Evolutionary conservation across 2,888 invertebrate species (phyloP), one percentile per base, ranked within the genome.

Genomic region (Dryobota labecula): DNA sequence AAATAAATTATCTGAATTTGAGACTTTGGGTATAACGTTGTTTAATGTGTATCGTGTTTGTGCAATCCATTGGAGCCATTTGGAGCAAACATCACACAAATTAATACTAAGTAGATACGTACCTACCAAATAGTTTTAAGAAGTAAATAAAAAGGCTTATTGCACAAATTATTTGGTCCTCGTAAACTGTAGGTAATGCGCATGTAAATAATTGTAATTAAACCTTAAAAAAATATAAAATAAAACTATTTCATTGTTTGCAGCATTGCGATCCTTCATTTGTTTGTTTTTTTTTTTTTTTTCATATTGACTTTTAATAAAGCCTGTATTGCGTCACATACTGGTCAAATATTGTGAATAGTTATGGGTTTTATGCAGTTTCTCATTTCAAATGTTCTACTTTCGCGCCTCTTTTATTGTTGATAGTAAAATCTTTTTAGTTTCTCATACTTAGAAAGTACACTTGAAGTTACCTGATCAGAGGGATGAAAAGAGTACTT

Each of bases 211-310:
- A 41, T 38, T 5, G n/a, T 15, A 62, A 60, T 24, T 27, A 15
- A 15, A 45, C n/a, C 13, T 6, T 30, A 15, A 15, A n/a, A 15
- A 41, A 30, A 4, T 13, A 30, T 2, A 5, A 6, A 7, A 7
- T 5, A 11, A 43, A 41, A 43, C 18, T 36, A 45, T 43, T 49
- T 27, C 33, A 68, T 65, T 45, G 24, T 41, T 45, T 45, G 41
- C 51, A 41, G 30, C 60, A 57, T 56, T 36, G 15, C 20, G 30
- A 54, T 18, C 11, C 2, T 2, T n/a, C 13, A 6, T 2, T 43
- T 36, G 20, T 30, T 63, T 75, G n/a, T n/a, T n/a, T n/a, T n/a
- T n/a, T n/a, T n/a, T 66, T 58, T 62, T 54, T 15, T 11, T 27
- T 27, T 24, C 2, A 30, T 27, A 38, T 24, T 36, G 6, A 18